Evolutionary conservation across 1,140 invertebrate genomes (phyloP).

Genomic region (Teleogryllus occipitalis): DNA sequence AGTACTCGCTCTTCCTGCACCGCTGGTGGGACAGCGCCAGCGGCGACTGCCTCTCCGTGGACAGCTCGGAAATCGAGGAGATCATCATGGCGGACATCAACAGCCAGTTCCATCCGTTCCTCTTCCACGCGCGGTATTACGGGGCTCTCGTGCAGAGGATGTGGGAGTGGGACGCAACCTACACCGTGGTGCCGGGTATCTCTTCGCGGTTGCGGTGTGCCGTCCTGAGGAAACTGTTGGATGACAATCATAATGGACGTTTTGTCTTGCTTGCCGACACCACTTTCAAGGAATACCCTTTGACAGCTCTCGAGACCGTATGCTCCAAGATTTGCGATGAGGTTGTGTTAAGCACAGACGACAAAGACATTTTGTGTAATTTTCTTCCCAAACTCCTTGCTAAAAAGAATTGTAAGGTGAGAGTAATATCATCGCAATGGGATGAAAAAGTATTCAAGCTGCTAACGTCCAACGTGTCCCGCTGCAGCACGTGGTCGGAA

Average conservation of each 20-base stretch:
- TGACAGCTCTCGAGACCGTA: neutral
- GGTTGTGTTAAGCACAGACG: neutral
- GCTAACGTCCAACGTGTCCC: too few relatives aligned
- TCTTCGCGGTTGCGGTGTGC: neutral
- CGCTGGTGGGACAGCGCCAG: neutral
- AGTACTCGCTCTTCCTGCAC: neutral
- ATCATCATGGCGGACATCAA: neutral
- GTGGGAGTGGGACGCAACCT: neutral
- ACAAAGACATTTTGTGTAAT: neutral
- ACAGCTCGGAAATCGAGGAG: neutral
- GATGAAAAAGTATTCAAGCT: neutral
- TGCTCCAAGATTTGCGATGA: neutral
- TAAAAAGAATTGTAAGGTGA: neutral
- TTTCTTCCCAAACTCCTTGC: neutral
- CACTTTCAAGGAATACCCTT: neutral
- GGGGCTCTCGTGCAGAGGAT: neutral
- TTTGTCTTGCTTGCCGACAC: neutral
- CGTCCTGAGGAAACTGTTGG: neutral
- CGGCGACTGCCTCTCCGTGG: neutral
- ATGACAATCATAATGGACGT: neutral
- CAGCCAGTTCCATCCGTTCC: neutral
- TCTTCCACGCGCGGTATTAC: neutral
- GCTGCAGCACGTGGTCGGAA: too few relatives aligned
- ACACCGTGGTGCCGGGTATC: neutral
- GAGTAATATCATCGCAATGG: neutral